Evolutionary conservation across 2,888 invertebrate genomes (phyloP), one percentile per base, ranked within the genome.

Genomic region (Agelastica alni): DNA sequence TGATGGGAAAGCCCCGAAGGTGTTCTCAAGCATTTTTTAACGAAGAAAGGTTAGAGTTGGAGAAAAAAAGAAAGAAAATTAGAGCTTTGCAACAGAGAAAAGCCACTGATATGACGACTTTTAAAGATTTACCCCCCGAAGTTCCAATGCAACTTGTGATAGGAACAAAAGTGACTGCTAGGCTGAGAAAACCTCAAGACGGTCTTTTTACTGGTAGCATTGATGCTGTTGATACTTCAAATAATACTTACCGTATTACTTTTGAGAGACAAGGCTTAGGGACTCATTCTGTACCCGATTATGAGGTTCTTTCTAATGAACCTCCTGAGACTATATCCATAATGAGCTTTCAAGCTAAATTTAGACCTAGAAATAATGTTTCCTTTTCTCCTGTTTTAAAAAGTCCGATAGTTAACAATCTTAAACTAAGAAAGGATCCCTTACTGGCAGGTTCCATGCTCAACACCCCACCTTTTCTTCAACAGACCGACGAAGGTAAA

Each of bases 1-100:
- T 96, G 80, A 95, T 99, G 93, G 98, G 99, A 0, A 97, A 97
- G 72, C 98, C 99, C 0, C 80, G 99, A 42, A 83, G 98, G 70
- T 97, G 92, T 76, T 95, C 95, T 0, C 89, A 90, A 72, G 90
- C 94, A 1, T 99, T 99, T 75, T 97, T 99, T 77, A 87, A 88
- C 62, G 98, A 99, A 78, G 99, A 99, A 76, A 81, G 98, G 36
- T 83, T 85, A 59, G 93, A 96, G 64, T 78, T 99, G 52, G 93
- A 96, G 66, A 84, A 90, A 31, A 95, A 95, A 76, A 82, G 98
- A 13, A 89, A 89, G 70, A 89, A 96, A 70, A 96, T 99, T 63
- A 83, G 98, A 48, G 87, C 91, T 66, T 81, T 99, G 53, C 98
- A 98, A 72, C 95, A 96, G 66, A 83, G 96, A 37, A 96, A 96